Conservation (phyloP, 2,113 vertebrate species). For the Rhinichthys klamathensis region DNA sequence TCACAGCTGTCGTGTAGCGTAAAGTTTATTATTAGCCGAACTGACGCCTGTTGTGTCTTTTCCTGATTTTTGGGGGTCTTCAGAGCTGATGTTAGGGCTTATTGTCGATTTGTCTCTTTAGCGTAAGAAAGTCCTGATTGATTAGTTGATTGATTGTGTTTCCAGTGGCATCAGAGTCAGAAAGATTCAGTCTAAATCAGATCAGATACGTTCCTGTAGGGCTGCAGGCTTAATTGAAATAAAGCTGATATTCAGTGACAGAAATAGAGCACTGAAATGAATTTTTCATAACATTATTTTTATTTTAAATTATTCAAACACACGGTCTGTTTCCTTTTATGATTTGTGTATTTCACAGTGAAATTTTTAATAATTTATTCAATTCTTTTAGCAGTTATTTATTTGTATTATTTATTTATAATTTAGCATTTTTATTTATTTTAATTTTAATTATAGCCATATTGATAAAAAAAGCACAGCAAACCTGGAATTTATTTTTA, state of each 20-base stretch:
- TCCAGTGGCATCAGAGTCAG: not conserved
- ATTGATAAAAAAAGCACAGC: not conserved
- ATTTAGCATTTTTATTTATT: not conserved
- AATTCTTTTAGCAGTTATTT: not conserved
- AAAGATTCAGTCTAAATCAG: not conserved
- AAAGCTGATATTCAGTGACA: not conserved
- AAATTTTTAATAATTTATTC: not conserved
- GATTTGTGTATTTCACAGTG: not conserved
- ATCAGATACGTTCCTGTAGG: not conserved
- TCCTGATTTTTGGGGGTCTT: constrained; percentile 24
- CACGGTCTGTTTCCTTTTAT: no score
- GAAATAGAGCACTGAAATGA: no score
- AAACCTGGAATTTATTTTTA: not conserved
- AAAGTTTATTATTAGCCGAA: constrained; percentile 55
- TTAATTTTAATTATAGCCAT: not conserved
- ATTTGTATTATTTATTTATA: not conserved
- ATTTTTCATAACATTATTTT: no score
- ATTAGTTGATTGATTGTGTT: not conserved
- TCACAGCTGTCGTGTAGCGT: constrained; percentile 48
- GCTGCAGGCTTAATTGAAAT: not conserved
- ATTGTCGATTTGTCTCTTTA: not conserved
- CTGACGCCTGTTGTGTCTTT: constrained; percentile 35
- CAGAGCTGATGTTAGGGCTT: constrained; percentile 2
- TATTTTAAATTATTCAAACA: no score
- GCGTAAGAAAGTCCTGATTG: not conserved